A percentile compares a stretch with the other conserved stretches of the same genome.
Evolutionary conservation across 2,797 vertebrate species (phyloP).

Genomic region (Selene dorsalis): DNA sequence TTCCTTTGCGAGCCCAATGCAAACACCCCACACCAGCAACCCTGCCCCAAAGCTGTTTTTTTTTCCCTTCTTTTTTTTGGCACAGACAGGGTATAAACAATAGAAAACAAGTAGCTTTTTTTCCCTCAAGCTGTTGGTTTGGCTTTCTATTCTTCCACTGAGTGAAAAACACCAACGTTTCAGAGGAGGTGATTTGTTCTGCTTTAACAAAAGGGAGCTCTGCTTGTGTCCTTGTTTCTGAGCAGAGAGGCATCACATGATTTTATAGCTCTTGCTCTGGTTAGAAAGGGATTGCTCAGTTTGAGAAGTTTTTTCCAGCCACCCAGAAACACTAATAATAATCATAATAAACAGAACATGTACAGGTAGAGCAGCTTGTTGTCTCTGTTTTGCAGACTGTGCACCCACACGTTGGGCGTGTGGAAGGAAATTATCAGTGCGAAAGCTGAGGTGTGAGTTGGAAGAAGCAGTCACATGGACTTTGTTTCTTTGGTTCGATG

Average conservation of each 20-base stretch:
- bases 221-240: slow-evolving; percentile 30
- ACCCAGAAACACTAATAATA: slow-evolving; percentile 9
- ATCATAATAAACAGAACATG: slow-evolving; percentile 18
- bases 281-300: neutral
- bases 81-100: slow-evolving; percentile 31
- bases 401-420: slow-evolving; percentile 30
- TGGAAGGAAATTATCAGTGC: slow-evolving; percentile 19
- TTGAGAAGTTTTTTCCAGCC: slow-evolving; percentile 23
- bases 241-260: slow-evolving; percentile 36
- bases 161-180: neutral
- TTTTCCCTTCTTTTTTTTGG: neutral
- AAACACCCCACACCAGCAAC: slow-evolving; percentile 13
- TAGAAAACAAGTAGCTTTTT: neutral
- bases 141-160: slow-evolving; percentile 17
- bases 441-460: slow-evolving; percentile 31
- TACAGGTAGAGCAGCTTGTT: slow-evolving; percentile 6
- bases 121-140: neutral
- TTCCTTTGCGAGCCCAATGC: slow-evolving; percentile 25
- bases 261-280: slow-evolving; percentile 18
- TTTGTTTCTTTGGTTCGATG: slow-evolving; percentile 24
- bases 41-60: neutral
- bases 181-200: slow-evolving; percentile 33
- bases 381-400: slow-evolving; percentile 7
- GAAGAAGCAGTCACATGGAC: slow-evolving; percentile 29
- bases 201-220: slow-evolving; percentile 16